These are phyloP conservation scores for Lucilia sericata DNA, from an alignment of 1,140 invertebrate species.

Conservation along the genomic window DNA sequence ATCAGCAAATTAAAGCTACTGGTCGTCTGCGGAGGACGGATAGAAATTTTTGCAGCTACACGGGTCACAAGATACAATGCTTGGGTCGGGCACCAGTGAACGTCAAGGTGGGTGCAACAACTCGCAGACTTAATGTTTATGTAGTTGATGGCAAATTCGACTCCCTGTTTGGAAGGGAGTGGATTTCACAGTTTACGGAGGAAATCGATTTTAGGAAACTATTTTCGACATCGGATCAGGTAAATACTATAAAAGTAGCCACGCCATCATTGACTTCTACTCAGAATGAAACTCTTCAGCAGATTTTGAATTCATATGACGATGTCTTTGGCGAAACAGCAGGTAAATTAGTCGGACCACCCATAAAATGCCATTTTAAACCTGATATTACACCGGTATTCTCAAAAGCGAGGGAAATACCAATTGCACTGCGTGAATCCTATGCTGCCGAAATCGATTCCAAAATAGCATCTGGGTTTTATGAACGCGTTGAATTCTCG, in stretches of 20 bases:
- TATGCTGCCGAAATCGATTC: slow-evolving; percentile 51
- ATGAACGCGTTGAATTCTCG: slow-evolving; percentile 46
- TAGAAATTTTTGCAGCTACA: background rate
- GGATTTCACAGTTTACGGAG: slow-evolving; percentile 7
- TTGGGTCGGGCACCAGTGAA: background rate
- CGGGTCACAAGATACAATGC: slow-evolving; percentile 10
- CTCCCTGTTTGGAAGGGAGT: background rate
- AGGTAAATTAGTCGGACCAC: background rate
- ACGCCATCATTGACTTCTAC: background rate
- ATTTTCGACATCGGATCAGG: background rate
- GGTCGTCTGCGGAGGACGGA: background rate
- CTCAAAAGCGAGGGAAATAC: background rate
- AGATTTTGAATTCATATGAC: background rate
- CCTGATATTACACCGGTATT: background rate
- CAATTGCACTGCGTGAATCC: background rate
- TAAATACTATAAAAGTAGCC: background rate
- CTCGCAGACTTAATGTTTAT: slow-evolving; percentile 1
- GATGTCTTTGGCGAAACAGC: slow-evolving; percentile 24
- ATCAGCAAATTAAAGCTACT: slow-evolving; percentile 9
- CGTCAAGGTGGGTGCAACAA: background rate
- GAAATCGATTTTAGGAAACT: background rate
- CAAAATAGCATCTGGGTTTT: slow-evolving; percentile 50
- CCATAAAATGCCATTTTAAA: background rate
- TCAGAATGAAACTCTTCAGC: background rate
- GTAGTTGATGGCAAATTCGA: slow-evolving; percentile 30